A percentile compares a stretch with the other conserved stretches of the same genome.
phyloP scores from a whole-genome alignment of 2,113 vertebrate genomes.

The Microcebus tavaratra region DNA sequence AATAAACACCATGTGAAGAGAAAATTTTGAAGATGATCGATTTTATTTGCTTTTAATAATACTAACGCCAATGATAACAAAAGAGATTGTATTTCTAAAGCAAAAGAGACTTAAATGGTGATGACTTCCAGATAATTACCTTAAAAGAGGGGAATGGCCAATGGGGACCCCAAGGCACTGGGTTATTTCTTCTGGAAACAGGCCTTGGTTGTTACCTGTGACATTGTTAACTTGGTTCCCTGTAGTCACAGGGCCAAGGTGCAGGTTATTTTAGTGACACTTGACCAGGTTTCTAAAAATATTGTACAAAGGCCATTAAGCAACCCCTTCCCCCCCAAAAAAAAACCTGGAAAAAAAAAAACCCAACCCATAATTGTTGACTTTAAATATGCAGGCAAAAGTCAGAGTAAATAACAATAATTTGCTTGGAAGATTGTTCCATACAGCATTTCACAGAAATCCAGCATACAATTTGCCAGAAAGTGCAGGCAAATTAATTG shows the following conservation, averaged over 20 bases:
- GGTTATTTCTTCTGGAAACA: neutral
- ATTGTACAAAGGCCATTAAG: slow-evolving; percentile 82
- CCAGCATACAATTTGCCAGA: slow-evolving; percentile 85
- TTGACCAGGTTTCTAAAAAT: slow-evolving; percentile 83
- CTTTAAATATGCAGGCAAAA: slow-evolving; percentile 85
- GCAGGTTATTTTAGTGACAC: slow-evolving; percentile 73
- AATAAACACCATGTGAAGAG: neutral
- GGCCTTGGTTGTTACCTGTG: neutral
- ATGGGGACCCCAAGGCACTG: rapidly evolving
- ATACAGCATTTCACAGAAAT: slow-evolving; percentile 83
- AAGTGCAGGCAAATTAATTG: slow-evolving; percentile 87
- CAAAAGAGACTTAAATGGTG: neutral
- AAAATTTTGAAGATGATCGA: neutral
- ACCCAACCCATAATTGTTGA: slow-evolving; percentile 81
- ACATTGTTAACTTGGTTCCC: slow-evolving; percentile 68
- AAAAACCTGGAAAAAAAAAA: slow-evolving; percentile 36
- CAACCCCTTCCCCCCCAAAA: neutral
- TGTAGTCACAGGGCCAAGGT: slow-evolving; percentile 62
- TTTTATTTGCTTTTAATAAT: neutral
- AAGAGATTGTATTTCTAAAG: neutral
- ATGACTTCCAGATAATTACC: neutral
- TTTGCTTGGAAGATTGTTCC: slow-evolving; percentile 84
- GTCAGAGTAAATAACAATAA: slow-evolving; percentile 88
- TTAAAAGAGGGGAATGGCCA: neutral
- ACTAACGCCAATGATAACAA: neutral